Evolutionary conservation across 2,797 vertebrate genomes (phyloP), one percentile per base, ranked within the genome.

Genomic region (Geotrypetes seraphini): DNA sequence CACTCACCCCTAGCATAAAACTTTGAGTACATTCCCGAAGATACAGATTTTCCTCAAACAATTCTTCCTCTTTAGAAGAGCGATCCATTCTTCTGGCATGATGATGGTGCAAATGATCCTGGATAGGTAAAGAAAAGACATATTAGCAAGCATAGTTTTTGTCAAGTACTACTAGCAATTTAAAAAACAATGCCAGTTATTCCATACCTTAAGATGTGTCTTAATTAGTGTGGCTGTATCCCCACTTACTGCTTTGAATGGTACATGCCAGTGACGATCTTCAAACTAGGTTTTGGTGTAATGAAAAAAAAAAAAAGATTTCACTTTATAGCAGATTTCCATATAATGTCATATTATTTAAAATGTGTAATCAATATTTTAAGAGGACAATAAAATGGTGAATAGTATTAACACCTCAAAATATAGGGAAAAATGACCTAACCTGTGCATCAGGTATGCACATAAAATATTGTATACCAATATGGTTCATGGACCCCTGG

Each of bases 171-270:
- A 29, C 4, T 2, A 14, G 17, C n/a, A 34, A 15, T 8, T n/a
- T 28, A 10, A 23, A n/a, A 35, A 35, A 30, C n/a, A 19, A 27
- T 28, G 3, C 4, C 25, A 41, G 3, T 10, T 13, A 11, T 8
- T 19, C 41, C 48, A 34, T 61, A 76, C 70, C 48, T 56, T 69
- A 22, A 79, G 68, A 33, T 69, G 60, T 9, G 40, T 32, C 19
- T 43, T 63, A 19, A 69, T 58, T 22, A 53, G 49, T 7, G 33
- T 34, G 2, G 60, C 47, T 6, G 46, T 67, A 41, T 71, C 47
- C 12, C 44, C 43, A 16, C 47, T 72, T 25, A 69, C 12, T 40
- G 53, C 71, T 41, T 46, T 35, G 23, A 53, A 43, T 12, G 55
- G 41, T 26, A 47, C 27, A 17, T 40, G 44, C 49, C 49, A 60